These are phyloP conservation scores for Nibea coibor DNA, from an alignment of 2,113 vertebrate species.

Conservation along the genomic window DNA sequence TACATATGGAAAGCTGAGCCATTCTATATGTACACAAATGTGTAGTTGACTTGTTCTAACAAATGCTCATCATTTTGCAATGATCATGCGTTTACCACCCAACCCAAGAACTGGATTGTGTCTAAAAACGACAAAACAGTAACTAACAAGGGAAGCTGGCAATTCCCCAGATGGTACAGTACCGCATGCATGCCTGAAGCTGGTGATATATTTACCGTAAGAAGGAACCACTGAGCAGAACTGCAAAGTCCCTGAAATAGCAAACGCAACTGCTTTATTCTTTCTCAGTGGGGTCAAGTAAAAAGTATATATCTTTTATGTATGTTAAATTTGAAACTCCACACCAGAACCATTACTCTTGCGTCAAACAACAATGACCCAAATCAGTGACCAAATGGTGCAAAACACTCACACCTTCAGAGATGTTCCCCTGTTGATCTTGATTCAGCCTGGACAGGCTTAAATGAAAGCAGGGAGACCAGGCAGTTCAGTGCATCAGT, in stretches of 20 bases:
- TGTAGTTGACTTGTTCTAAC: neutral
- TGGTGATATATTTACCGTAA: conserved; percentile 22
- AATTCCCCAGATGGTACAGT: conserved; percentile 52
- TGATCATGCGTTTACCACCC: neutral
- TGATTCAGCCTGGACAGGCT: conserved; percentile 47
- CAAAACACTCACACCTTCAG: conserved; percentile 24
- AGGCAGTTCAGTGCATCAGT: conserved; percentile 50
- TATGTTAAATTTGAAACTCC: conserved; percentile 16
- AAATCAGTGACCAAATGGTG: conserved; percentile 17
- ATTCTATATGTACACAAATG: neutral
- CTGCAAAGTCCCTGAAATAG: conserved; percentile 37
- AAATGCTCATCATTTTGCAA: conserved; percentile 13
- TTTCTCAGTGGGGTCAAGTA: neutral
- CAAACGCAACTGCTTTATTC: conserved; percentile 3
- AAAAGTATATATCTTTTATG: conserved; percentile 17
- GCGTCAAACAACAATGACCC: conserved; percentile 22
- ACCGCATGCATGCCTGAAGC: conserved; percentile 50
- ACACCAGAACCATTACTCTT: conserved; percentile 3
- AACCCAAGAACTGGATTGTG: neutral
- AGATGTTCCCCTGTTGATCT: conserved; percentile 32
- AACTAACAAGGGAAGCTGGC: conserved; percentile 28
- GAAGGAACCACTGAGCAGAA: conserved; percentile 15
- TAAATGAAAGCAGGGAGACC: conserved; percentile 49
- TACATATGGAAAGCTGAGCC: conserved; percentile 7
- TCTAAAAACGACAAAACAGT: conserved; percentile 21